Conservation (phyloP, 2,113 vertebrate genomes). For the Ammodytes marinus region DNA sequence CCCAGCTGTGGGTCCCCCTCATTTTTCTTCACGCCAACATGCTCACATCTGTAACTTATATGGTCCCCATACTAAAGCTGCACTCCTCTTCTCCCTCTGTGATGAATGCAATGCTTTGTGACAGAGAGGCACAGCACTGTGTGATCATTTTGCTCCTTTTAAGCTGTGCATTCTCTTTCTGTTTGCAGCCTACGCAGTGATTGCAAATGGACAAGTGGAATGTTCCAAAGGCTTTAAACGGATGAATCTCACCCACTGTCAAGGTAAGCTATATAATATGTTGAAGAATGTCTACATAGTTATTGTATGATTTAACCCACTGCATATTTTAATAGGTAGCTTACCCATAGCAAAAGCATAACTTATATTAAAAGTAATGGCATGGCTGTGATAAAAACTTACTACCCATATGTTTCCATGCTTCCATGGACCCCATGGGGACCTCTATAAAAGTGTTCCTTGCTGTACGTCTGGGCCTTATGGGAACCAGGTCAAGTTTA, state of each 20-base stretch:
- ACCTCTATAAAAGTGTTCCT: slow-evolving; percentile 51
- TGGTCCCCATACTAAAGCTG: slow-evolving; percentile 41
- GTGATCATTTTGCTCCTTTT: slow-evolving; percentile 27
- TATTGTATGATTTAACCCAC: not conserved
- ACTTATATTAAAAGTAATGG: slow-evolving; percentile 11
- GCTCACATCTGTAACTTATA: slow-evolving; percentile 80
- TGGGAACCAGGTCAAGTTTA: slow-evolving; percentile 66
- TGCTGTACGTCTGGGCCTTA: slow-evolving; percentile 39
- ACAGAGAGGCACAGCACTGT: slow-evolving; percentile 25
- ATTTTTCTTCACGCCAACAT: slow-evolving; percentile 63
- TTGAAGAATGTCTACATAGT: not conserved
- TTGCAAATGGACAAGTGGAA: slow-evolving; percentile 91
- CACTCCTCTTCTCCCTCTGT: slow-evolving; percentile 30
- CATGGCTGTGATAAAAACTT: slow-evolving; percentile 30
- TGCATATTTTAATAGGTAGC: slow-evolving; percentile 14
- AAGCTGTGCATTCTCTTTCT: slow-evolving; percentile 50
- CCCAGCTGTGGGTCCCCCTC: slow-evolving; percentile 58
- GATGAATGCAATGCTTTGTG: slow-evolving; percentile 52
- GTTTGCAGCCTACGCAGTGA: slow-evolving; percentile 87
- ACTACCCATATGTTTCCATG: slow-evolving; percentile 37
- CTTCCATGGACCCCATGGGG: slow-evolving; percentile 30
- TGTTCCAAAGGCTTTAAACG: slow-evolving; percentile 94
- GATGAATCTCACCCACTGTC: slow-evolving; percentile 92
- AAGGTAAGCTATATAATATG: slow-evolving; percentile 87
- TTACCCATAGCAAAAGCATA: slow-evolving; percentile 10